Percentiles rank a stretch among this genome's conserved stretches.
Conservation (phyloP, 1,140 invertebrate species). For the Macrobrachium nipponense region DNA sequence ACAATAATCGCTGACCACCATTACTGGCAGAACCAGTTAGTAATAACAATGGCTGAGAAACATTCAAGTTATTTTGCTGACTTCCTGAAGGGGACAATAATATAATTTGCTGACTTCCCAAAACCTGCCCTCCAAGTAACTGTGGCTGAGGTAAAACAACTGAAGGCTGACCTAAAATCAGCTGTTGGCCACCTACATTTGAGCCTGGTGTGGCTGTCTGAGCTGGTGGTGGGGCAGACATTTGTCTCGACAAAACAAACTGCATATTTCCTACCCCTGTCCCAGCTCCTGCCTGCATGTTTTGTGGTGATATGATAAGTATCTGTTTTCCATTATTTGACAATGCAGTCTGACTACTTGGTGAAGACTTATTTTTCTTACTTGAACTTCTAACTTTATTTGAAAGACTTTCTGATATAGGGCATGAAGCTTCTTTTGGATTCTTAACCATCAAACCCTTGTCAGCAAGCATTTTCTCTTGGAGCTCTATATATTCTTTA, state of each 20-base stretch:
- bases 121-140: background rate
- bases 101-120: constrained; percentile 27
- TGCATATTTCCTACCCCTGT: too few species aligned
- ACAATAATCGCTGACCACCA: too few species aligned
- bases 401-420: background rate
- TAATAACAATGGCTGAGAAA: constrained; percentile 46
- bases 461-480: constrained; percentile 45
- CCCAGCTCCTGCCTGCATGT: background rate
- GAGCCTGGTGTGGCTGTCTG: background rate
- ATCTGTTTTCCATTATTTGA: background rate
- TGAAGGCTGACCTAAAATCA: constrained; percentile 38
- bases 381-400: constrained; percentile 6
- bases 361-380: constrained; percentile 17
- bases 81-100: constrained; percentile 30
- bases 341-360: background rate
- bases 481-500: constrained; percentile 56
- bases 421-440: background rate
- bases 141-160: constrained; percentile 42
- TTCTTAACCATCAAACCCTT: constrained; percentile 48
- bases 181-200: constrained; percentile 3
- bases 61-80: constrained; percentile 38
- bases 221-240: too few species aligned
- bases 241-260: background rate
- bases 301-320: background rate
- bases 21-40: constrained; percentile 29